Base-by-base conservation (phyloP, 2,888 invertebrate genomes). In the Protophormia terraenovae region DNA sequence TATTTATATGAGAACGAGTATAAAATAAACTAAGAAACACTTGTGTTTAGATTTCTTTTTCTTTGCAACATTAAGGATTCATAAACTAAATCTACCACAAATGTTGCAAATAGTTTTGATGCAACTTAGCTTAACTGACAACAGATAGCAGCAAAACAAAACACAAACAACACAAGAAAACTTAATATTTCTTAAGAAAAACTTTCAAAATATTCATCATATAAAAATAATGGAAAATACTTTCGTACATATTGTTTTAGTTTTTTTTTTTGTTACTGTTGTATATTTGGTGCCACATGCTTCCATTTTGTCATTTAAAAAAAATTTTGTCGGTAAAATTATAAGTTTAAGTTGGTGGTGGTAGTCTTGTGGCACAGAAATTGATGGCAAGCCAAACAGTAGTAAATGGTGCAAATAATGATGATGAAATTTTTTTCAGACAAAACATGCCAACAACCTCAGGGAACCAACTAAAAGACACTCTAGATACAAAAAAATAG, bases 401-500 rank as follows among this genome's bases (percentile, higher is more conserved):
- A n/a, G n/a, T 6, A 62, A 69, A 89, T 88, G 89, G 88, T 90
- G 90, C 90, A 90, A 91, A 89, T 91, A 90, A 90, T 88, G 87
- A 82, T 72, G 35, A 72, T 89, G 87, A 66, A 69, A 87, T 29
- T 71, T 71, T n/a, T 73, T 73, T 55, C 4, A 78, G 66, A 77
- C 82, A 78, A 71, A 55, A 71, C 47, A 82, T 75, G 78, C 73
- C 84, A 89, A 86, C 87, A 88, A 87, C 87, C 81, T 84, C 22
- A 77, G 86, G 84, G 83, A 88, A 88, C 84, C 85, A 85, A 86
- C 82, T 86, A 88, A 87, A 86, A 87, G 86, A 83, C 86, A 89
- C 89, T 91, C 87, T 62, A 55, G 60, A 62, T 60, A n/a, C n/a
- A n/a, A n/a, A n/a, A 69, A 76, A 55, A 73, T 58, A 12, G 10